Conservation (phyloP, 2,113 vertebrate genomes). For the Damaliscus lunatus region DNA sequence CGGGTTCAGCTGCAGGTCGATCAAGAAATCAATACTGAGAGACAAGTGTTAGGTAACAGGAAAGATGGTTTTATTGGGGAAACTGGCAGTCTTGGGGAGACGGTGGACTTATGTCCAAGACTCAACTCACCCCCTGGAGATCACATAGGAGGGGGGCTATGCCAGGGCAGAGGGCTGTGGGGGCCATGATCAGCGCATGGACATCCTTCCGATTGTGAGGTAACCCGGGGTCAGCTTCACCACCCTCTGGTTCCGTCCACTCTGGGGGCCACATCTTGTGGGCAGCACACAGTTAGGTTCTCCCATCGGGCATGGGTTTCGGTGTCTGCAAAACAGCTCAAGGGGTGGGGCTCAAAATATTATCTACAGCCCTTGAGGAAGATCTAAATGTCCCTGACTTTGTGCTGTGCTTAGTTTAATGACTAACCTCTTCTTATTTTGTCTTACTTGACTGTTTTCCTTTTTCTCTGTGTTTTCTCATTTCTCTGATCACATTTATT, state of each 20-base stretch:
- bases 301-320: not conserved
- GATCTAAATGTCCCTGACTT: not conserved
- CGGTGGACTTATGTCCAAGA: not conserved
- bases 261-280: not conserved
- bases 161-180: not conserved
- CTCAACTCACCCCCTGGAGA: not conserved
- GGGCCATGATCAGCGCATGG: not conserved
- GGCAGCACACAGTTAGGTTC: not conserved
- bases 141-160: not conserved
- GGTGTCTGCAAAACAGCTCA: not conserved
- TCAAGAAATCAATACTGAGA: not conserved
- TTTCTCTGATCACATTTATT: not conserved
- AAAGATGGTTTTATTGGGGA: not conserved
- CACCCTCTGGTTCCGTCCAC: not conserved
- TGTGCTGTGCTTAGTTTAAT: not conserved
- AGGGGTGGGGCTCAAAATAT: not conserved
- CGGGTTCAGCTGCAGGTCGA: not conserved
- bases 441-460: not conserved
- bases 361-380: rapidly evolving
- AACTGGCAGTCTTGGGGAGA: not conserved
- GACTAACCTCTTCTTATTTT: not conserved
- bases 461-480: not conserved
- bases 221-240: not conserved
- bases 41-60: not conserved
- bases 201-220: not conserved